Evolutionary conservation across 1,140 invertebrate species (phyloP), one percentile per base, ranked within the genome.

Genomic region (Drosophila ficusphila): DNA sequence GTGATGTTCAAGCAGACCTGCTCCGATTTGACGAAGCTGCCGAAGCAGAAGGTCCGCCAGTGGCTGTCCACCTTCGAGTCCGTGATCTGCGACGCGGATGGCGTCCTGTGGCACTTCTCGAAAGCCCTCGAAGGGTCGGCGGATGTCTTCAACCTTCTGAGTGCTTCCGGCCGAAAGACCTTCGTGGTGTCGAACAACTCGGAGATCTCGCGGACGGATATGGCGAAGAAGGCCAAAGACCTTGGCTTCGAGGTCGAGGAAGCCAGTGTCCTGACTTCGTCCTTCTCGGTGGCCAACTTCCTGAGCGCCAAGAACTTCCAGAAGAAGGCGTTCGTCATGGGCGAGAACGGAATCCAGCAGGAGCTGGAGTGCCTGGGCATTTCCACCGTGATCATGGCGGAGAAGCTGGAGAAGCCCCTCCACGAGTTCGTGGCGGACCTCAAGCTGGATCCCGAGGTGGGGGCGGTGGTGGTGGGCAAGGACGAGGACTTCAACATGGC

Each of bases 11-110:
- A 72, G 8, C 61, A 65, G 4, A 78, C 23, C 16, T 82, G 49
- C n/a, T 44, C 78, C 1, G 52, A 78, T 31, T 38, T 88, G 8
- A 60, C 49, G 12, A 60, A 77, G 8, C 2, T 82, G 12, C 53
- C 83, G 5, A 72, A 68, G n/a, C 23, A 78, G 9, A n/a, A 44
- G 0, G 83, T 88, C 0, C 69, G 31, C 0, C 36, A 78, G 41
- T 88, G 82, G 82, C 7, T 88, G 3, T 21, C 6, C 5, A 18
- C 19, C 14, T 49, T 88, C 6, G 61, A 82, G 34, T 49, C 65
- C 12, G 47, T 88, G 5, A 51, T 88, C n/a, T 82, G 34, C 25
- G 82, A 89, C 76, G 78, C 60, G 0, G 82, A 89, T 16, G 82
- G 82, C 4, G 82, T 88, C 1, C 46, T 88, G 4, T 88, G 82